Evolutionary conservation across 2,113 vertebrate genomes (phyloP).

Genomic region (Bufo bufo): DNA sequence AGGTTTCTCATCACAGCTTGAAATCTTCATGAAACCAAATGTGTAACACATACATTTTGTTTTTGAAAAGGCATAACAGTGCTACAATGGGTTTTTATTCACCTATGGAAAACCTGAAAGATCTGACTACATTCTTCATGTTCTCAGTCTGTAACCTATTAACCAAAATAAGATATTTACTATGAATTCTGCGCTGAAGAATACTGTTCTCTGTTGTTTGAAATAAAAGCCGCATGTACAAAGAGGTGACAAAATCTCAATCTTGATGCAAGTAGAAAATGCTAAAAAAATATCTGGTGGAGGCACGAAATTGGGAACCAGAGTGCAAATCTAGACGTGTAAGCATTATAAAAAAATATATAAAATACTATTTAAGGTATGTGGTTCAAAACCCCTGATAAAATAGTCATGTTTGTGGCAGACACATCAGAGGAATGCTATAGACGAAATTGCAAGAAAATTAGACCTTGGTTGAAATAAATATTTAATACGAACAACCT

Average conservation of each 20-base stretch:
- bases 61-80: background rate
- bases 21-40: conserved; percentile 34
- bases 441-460: no score
- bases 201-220: background rate
- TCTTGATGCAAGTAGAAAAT: no score
- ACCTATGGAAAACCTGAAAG: background rate
- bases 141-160: conserved; percentile 13
- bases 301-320: no score
- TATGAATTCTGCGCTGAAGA: background rate
- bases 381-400: no score
- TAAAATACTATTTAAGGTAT: no score
- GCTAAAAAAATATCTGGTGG: no score
- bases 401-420: no score
- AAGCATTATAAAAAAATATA: no score
- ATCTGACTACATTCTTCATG: background rate
- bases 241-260: background rate
- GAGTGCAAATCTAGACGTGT: no score
- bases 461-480: no score
- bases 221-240: background rate
- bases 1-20: conserved; percentile 37
- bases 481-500: no score
- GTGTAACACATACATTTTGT: background rate
- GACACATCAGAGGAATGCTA: no score
- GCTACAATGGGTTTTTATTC: conserved; percentile 13
- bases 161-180: background rate